phyloP scores from a whole-genome alignment of 2,797 vertebrate genomes.

The Hephaestus fuliginosus region DNA sequence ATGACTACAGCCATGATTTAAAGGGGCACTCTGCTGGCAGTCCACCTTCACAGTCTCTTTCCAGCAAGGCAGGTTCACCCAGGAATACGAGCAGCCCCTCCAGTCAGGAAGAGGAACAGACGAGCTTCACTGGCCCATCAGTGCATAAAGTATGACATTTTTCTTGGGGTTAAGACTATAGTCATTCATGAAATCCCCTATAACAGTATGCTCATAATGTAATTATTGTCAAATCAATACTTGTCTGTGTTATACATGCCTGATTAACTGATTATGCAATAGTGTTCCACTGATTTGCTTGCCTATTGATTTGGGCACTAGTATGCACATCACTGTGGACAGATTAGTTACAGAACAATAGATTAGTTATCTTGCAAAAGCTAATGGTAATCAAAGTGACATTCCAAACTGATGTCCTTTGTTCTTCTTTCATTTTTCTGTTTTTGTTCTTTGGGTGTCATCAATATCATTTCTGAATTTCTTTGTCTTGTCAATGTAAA shows the following conservation, averaged over 20 bases:
- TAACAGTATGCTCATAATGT: conserved; percentile 17
- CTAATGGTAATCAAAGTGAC: conserved; percentile 45
- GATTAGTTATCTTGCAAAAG: conserved; percentile 46
- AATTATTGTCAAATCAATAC: conserved; percentile 26
- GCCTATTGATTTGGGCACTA: conserved; percentile 64
- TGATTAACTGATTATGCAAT: conserved; percentile 62
- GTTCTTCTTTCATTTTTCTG: background rate
- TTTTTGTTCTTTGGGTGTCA: conserved; percentile 3
- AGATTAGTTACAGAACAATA: conserved; percentile 47
- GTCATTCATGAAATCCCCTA: conserved; percentile 10
- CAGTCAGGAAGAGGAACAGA: conserved; percentile 73
- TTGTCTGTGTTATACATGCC: conserved; percentile 32
- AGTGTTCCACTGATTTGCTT: conserved; percentile 65
- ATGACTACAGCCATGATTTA: conserved; percentile 35
- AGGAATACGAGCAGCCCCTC: conserved; percentile 60
- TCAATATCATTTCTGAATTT: conserved; percentile 19
- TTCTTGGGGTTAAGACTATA: background rate
- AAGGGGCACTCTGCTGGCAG: conserved; percentile 26
- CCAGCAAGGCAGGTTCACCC: conserved; percentile 61
- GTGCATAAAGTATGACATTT: conserved; percentile 67
- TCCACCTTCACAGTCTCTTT: conserved; percentile 44
- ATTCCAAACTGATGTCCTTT: conserved; percentile 12
- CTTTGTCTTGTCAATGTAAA: background rate
- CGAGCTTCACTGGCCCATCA: conserved; percentile 62
- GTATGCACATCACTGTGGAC: conserved; percentile 22